phyloP scores from a whole-genome alignment of 2,888 invertebrate species.

The Dichetophora obliterata region DNA sequence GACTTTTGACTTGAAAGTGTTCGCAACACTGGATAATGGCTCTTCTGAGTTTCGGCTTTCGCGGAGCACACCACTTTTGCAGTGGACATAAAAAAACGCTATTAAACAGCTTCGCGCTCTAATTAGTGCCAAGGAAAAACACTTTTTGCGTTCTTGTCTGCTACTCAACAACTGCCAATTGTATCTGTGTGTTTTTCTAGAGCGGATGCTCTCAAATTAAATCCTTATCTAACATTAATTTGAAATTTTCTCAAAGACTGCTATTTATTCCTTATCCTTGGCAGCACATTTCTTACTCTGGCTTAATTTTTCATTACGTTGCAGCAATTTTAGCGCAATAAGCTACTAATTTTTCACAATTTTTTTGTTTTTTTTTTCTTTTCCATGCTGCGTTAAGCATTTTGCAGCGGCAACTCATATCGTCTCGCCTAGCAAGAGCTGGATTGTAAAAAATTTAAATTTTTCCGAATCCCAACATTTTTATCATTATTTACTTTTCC shows the following conservation, averaged over 20 bases:
- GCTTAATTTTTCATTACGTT: conserved; percentile 19
- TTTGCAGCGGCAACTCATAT: neutral
- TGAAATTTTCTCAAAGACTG: neutral
- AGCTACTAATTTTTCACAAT: conserved; percentile 23
- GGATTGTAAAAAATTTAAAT: conserved; percentile 4
- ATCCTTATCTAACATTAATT: neutral
- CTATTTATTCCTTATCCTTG: neutral
- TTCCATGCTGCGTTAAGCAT: conserved; percentile 1
- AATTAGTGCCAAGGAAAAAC: no score
- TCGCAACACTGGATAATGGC: no score
- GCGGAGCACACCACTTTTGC: no score
- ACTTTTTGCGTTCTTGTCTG: no score
- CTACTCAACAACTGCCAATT: no score
- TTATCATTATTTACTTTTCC: conserved; percentile 25
- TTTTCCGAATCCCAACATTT: conserved; percentile 10
- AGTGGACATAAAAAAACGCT: no score
- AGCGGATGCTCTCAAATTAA: neutral
- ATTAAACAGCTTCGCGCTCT: no score
- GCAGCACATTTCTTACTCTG: neutral
- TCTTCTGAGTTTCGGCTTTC: no score
- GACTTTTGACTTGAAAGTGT: no score
- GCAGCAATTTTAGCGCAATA: conserved; percentile 28
- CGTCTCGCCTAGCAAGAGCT: neutral
- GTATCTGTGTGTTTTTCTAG: neutral
- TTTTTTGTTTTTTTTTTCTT: neutral